phyloP scores from a whole-genome alignment of 2,888 invertebrate species.

The Girardia tigrina region DNA sequence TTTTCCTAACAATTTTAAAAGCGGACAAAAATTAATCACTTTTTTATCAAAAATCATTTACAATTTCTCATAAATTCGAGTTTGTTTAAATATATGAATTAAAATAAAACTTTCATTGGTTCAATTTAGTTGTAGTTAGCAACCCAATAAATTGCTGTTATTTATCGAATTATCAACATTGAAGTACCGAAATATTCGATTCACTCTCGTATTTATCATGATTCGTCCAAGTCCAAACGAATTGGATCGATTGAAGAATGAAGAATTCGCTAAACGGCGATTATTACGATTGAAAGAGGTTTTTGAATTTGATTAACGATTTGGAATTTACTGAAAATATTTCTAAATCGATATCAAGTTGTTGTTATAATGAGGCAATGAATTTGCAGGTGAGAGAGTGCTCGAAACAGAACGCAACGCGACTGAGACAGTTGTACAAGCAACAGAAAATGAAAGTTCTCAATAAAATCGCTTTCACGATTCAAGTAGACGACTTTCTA shows the following conservation, averaged over 20 bases:
- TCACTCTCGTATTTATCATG: neutral
- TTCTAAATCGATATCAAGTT: no score
- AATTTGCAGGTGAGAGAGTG: neutral
- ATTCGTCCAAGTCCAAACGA: neutral
- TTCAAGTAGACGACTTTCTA: no score
- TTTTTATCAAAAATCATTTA: no score
- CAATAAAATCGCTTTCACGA: neutral
- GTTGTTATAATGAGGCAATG: no score
- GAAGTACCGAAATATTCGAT: no score
- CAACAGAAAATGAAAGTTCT: neutral
- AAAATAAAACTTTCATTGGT: neutral
- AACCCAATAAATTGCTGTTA: neutral
- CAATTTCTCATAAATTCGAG: no score
- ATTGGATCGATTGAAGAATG: neutral
- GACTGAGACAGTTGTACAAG: conserved; percentile 1
- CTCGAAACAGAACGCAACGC: neutral
- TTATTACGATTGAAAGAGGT: neutral
- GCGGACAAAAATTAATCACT: no score
- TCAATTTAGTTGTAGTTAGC: neutral
- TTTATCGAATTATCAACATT: neutral
- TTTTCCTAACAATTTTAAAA: no score
- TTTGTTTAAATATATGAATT: conserved; percentile 5
- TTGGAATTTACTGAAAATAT: no score
- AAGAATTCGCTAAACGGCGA: neutral
- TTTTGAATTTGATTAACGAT: no score